Base-by-base conservation (phyloP, 64 coral and sea anemone species). In the Stichodactyla helianthus region DNA sequence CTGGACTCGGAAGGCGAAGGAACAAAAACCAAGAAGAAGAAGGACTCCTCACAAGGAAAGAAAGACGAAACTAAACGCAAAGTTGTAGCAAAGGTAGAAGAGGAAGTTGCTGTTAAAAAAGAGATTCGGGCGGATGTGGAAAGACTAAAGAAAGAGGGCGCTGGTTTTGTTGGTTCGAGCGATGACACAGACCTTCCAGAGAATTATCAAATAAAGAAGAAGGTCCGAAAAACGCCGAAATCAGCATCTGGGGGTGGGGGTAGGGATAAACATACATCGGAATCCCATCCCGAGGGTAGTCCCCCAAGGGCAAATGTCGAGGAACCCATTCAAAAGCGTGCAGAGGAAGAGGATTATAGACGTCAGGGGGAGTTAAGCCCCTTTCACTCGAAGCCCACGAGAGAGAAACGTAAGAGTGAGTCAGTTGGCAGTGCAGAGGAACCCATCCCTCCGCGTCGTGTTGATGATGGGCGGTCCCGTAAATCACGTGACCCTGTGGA, bases 11-110 rank as follows among this genome's bases (percentile, higher is more conserved):
- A 91, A 1, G 89, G 84, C 8, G 84, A 91, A 26, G 20, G 35
- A 12, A 85, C 77, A 51, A 91, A 91, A 25, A 57, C 51, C 25
- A 91, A 91, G 57, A 79, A 57, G 15, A 91, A 91, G 55, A 85
- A 62, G 10, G 85, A 91, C 60, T 59, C 63, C 4, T 91, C 89
- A 10, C 84, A 84, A 18, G 19, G 83, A 17, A 76, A n/a, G 10
- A 91, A 91, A 55, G 89, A 91, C 6, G 27, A 81, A 26, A 56
- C 77, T n/a, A 91, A 91, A 62, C 71, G 77, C 9, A 91, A 91
- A 64, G 52, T 77, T 28, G 57, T 55, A n/a, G 59, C 52, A 10
- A 63, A 9, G 11, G 53, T n/a, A 26, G 83, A 84, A 5, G 83
- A 84, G 15, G 78, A 81, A 6, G 14, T 19, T n/a, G 2, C 20